These are phyloP conservation scores for Arion vulgaris DNA, from an alignment of 1,140 invertebrate genomes.

Conservation along the genomic window DNA sequence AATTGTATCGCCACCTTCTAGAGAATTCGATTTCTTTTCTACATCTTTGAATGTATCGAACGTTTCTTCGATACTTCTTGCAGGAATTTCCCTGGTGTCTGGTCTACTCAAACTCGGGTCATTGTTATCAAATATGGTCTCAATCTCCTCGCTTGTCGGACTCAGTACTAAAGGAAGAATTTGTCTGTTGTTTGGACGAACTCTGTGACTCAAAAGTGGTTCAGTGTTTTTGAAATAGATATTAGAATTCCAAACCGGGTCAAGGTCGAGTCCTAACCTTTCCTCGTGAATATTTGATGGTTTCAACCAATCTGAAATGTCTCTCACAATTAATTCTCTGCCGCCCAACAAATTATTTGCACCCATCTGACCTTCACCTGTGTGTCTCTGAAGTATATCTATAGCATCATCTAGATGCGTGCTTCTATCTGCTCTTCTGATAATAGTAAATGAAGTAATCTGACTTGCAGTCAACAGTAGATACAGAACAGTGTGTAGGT, in stretches of 20 bases:
- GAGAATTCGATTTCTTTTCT: too few relatives aligned
- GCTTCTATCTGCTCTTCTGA: constrained; percentile 7
- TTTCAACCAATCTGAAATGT: constrained; percentile 39
- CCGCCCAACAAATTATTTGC: constrained; percentile 20
- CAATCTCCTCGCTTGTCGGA: background rate
- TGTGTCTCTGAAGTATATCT: constrained; percentile 40
- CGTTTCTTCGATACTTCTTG: too few relatives aligned
- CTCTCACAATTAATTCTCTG: background rate
- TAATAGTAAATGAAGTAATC: constrained; percentile 41
- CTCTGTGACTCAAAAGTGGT: background rate
- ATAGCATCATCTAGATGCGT: constrained; percentile 39
- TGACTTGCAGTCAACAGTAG: constrained; percentile 10
- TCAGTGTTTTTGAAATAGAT: background rate
- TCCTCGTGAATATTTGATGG: background rate
- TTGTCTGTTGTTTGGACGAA: background rate
- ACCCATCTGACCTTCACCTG: constrained; percentile 30
- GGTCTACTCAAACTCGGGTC: too few relatives aligned
- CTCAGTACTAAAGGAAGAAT: background rate
- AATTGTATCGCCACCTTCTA: too few relatives aligned
- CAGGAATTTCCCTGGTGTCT: too few relatives aligned
- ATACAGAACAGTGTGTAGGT: background rate
- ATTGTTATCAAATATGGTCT: constrained; percentile 21
- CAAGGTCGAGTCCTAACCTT: background rate
- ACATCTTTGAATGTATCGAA: too few relatives aligned
- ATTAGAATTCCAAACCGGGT: constrained; percentile 1